Evolutionary conservation across 2,888 invertebrate species (phyloP).

Genomic region (Selenia dentaria): DNA sequence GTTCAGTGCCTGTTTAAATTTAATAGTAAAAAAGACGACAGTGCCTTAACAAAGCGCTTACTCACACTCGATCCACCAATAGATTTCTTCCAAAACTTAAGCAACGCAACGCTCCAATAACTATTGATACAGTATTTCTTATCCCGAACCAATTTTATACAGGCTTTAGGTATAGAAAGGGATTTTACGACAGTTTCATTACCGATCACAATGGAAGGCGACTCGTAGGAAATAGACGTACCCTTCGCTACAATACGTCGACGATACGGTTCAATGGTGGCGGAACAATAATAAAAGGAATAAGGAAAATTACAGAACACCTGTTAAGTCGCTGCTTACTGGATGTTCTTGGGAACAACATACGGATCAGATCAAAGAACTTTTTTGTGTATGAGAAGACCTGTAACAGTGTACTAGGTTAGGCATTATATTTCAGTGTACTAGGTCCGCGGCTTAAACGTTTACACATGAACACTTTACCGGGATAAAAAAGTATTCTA

Average conservation of each 20-base stretch:
- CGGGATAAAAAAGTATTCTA: no score
- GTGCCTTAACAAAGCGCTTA: no score
- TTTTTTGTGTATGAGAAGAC: no score
- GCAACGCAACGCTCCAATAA: constrained; percentile 4
- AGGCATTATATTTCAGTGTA: no score
- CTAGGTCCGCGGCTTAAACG: no score
- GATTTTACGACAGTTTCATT: constrained; percentile 33
- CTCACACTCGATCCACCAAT: neutral
- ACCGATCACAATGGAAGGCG: constrained; percentile 31
- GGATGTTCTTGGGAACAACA: constrained; percentile 21
- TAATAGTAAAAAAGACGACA: no score
- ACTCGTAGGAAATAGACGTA: constrained; percentile 27
- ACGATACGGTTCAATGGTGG: constrained; percentile 54
- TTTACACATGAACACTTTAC: no score
- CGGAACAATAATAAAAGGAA: constrained; percentile 44
- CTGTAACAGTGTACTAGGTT: no score
- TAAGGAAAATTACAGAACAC: constrained; percentile 45
- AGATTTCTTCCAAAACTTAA: neutral
- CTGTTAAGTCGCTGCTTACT: constrained; percentile 41
- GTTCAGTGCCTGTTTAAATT: no score
- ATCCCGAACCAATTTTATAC: constrained; percentile 21
- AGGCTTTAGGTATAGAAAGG: constrained; percentile 24
- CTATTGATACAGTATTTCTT: constrained; percentile 11
- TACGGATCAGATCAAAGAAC: no score
- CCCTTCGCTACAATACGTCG: constrained; percentile 30